Evolutionary conservation across 2,113 vertebrate genomes (phyloP).

Genomic region (Leiothrix lutea): DNA sequence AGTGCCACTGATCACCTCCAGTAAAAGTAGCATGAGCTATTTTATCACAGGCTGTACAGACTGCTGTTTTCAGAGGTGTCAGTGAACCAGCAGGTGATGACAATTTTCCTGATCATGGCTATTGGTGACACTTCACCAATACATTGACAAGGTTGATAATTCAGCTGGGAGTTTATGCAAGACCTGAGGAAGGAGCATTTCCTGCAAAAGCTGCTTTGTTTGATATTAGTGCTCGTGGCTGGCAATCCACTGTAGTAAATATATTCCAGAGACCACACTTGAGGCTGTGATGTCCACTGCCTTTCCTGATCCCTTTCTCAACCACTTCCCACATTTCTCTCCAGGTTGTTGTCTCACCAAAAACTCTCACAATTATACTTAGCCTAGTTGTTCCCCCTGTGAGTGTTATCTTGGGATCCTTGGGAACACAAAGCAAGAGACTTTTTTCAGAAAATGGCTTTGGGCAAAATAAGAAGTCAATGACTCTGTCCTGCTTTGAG

Average conservation of each 20-base stretch:
- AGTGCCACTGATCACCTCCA: neutral
- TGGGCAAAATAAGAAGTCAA: neutral
- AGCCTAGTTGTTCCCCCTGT: neutral
- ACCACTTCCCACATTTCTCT: neutral
- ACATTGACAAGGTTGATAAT: neutral
- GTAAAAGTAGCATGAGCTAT: neutral
- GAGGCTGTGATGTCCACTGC: neutral
- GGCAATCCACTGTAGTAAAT: neutral
- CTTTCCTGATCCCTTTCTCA: neutral
- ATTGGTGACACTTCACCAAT: neutral
- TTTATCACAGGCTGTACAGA: neutral
- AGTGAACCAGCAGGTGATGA: neutral
- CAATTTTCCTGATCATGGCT: neutral
- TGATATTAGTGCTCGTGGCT: neutral
- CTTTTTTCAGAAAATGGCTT: neutral
- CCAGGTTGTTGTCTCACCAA: neutral
- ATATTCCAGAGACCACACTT: neutral
- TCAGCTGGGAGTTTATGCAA: neutral
- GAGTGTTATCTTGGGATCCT: neutral
- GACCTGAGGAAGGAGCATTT: neutral
- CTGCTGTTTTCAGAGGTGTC: neutral
- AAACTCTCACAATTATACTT: neutral
- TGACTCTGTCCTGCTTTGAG: neutral
- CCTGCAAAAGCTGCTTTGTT: neutral
- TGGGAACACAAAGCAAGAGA: neutral